Conservation (phyloP, 2,113 vertebrate species). For the Piliocolobus tephrosceles region DNA sequence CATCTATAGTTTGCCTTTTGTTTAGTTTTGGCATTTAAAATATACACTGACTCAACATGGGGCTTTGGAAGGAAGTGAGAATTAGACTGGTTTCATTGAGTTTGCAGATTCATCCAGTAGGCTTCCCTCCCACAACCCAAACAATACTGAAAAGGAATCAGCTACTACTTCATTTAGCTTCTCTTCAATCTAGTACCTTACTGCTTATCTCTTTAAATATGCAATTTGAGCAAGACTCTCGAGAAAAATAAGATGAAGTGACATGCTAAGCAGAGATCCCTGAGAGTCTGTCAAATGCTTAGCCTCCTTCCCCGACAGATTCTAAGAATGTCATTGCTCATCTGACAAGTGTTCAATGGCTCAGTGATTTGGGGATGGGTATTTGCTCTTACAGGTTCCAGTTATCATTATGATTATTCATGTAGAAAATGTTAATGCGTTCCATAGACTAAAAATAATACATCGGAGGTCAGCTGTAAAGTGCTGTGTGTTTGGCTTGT, state of each 20-base stretch:
- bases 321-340: background rate
- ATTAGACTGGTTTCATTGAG: background rate
- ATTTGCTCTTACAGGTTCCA: background rate
- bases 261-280: background rate
- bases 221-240: background rate
- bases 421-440: background rate
- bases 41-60: background rate
- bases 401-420: background rate
- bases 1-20: background rate
- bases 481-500: slow-evolving; percentile 15
- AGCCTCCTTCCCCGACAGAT: background rate
- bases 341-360: background rate
- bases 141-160: background rate
- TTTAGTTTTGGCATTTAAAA: slow-evolving; percentile 28
- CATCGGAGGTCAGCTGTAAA: slow-evolving; percentile 33
- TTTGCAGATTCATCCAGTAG: background rate
- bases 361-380: background rate
- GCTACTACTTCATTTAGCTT: background rate
- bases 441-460: background rate
- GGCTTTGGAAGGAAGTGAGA: background rate
- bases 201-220: background rate
- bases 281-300: background rate
- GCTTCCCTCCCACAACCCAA: background rate
- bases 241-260: background rate
- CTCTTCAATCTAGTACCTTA: background rate